Evolutionary conservation across 2,797 vertebrate genomes (phyloP).

Genomic region (Sternotherus odoratus): DNA sequence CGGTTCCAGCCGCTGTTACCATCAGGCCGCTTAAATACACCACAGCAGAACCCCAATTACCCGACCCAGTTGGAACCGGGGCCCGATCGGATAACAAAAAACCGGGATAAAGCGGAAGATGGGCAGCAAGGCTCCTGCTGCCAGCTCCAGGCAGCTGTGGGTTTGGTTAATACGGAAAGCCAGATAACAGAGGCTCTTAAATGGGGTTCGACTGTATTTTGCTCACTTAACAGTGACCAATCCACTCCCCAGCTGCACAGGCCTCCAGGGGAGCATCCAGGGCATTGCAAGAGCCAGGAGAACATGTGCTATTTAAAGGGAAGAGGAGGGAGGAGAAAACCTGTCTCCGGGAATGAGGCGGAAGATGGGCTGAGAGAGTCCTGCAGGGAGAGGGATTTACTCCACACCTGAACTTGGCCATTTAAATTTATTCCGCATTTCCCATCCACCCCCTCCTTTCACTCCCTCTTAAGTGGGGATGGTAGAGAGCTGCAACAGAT

Average conservation of each 20-base stretch:
- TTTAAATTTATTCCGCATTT: neutral
- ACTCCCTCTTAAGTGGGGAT: neutral
- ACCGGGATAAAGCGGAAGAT: fast-evolving
- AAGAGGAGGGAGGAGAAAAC: neutral
- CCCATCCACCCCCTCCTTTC: neutral
- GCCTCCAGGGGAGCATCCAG: conserved; percentile 36
- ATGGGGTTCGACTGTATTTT: neutral
- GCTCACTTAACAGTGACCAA: neutral
- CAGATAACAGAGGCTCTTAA: neutral
- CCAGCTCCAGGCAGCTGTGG: fast-evolving
- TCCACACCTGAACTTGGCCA: neutral
- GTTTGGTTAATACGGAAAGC: neutral
- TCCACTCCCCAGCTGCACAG: neutral
- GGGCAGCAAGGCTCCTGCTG: neutral
- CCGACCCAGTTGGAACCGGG: fast-evolving
- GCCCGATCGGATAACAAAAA: neutral
- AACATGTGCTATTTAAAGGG: conserved; percentile 7
- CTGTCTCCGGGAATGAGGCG: neutral
- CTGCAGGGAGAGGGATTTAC: neutral
- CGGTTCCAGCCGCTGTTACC: neutral
- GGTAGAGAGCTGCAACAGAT: neutral
- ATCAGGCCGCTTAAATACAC: neutral
- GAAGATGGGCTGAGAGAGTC: neutral
- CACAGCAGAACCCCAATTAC: neutral
- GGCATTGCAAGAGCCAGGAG: conserved; percentile 24